Conservation (phyloP, 2,888 invertebrate species). For the Keiferia lycopersicella region DNA sequence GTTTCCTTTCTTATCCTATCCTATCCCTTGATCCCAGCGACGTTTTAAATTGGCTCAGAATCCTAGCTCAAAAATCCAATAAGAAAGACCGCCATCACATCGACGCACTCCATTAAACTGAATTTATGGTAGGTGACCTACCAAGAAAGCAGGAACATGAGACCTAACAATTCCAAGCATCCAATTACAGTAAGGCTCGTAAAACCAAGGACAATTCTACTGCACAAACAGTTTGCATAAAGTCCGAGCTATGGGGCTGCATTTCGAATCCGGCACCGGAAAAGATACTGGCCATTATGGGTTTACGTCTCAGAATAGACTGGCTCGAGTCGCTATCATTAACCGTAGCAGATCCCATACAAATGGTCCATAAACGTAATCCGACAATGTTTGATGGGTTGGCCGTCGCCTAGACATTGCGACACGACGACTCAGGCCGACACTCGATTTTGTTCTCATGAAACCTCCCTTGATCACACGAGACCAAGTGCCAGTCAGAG, state of each 20-base stretch:
- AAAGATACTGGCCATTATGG: conserved; percentile 14
- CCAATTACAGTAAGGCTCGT: conserved; percentile 11
- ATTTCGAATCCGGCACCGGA: conserved; percentile 13
- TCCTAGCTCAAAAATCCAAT: conserved; percentile 4
- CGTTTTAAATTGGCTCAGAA: neutral
- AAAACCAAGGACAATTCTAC: conserved; percentile 16
- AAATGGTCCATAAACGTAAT: conserved; percentile 75
- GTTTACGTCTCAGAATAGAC: conserved; percentile 49
- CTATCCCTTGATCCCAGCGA: conserved; percentile 2
- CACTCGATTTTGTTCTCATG: neutral
- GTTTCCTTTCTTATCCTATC: conserved; percentile 10
- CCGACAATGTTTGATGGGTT: conserved; percentile 71
- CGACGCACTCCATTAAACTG: neutral
- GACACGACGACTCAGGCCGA: conserved; percentile 47
- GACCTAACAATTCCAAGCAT: conserved; percentile 5
- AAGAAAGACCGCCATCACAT: neutral
- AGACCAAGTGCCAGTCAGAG: neutral
- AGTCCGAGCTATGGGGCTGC: conserved; percentile 10
- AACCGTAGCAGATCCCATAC: conserved; percentile 72
- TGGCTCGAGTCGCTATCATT: conserved; percentile 66
- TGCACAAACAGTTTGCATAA: conserved; percentile 21
- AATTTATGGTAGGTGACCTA: conserved; percentile 4
- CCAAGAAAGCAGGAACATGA: conserved; percentile 18
- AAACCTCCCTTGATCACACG: conserved; percentile 24
- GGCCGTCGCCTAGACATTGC: conserved; percentile 47